Base-by-base conservation (phyloP, 2,888 invertebrate species). In the Drosophila longiperda region DNA sequence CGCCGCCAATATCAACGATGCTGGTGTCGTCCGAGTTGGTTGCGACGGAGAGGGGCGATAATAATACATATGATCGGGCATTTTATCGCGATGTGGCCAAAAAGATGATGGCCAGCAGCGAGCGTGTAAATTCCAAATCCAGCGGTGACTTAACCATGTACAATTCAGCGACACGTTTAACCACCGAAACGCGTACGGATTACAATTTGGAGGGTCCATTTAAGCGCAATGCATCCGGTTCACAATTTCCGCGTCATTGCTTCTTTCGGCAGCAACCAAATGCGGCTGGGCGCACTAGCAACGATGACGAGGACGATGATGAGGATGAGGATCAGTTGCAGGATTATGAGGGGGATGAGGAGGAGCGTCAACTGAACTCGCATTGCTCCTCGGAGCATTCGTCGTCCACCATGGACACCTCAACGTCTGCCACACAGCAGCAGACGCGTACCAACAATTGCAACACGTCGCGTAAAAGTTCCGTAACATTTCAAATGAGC, bases 111-210 rank as follows among this genome's bases (percentile, higher is more conserved):
- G 91, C 92, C 36, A 89, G 87, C 73, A 84, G 75, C 23, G 91
- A 93, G 52, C 87, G 91, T 29, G 87, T 92, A 0, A 93, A 91
- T 75, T 93, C 93, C 9, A 93, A 93, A 62, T 93, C 93, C 0
- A 93, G 93, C 60, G 92, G 92, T 1, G 93, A 93, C 75, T 82
- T 93, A 6, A 92, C 93, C 62, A 92, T 92, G 92, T 93, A 92
- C 67, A 91, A 88, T 50, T 91, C 91, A 17, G 83, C 77, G 8
- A 89, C 89, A 3, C 90, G 86, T 33, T 62, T 92, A 17, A 83
- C 80, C 0, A 84, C 80, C 0, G 79, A 74, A 9, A 34, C 45
- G 1, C 57, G 60, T 1, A 1, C 40, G 9, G 63, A 72, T 8
- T 23, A 68, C 26, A 65, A 66, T 20, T 58, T 54, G 3, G 82